Evolutionary conservation across 2,888 invertebrate genomes (phyloP).

Genomic region (Cryptocephalus primarius): DNA sequence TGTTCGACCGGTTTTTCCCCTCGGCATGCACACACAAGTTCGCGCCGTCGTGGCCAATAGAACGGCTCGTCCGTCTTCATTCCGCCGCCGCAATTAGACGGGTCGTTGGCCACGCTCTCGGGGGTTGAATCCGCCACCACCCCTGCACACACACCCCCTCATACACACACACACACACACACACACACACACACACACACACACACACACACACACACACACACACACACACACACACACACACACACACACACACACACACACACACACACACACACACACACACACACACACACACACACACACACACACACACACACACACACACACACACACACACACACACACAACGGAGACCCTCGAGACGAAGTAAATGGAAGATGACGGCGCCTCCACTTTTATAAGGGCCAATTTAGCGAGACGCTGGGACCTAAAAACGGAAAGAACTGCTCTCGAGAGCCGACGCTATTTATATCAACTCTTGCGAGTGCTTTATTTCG

Average conservation of each 20-base stretch:
- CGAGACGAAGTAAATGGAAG: neutral
- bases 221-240: too few species aligned
- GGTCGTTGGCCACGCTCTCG: constrained; percentile 47
- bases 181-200: too few species aligned
- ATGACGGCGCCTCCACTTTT: constrained; percentile 1
- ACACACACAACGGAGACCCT: neutral
- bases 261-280: too few species aligned
- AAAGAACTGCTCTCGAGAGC: constrained; percentile 3
- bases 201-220: too few species aligned
- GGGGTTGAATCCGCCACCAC: too few species aligned
- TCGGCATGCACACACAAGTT: constrained; percentile 8
- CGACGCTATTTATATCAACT: too few species aligned
- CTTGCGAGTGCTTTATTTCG: too few species aligned
- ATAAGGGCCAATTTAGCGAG: constrained; percentile 8
- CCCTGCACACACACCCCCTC: too few species aligned
- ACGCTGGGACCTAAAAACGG: constrained; percentile 4
- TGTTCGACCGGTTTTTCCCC: neutral
- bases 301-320: neutral
- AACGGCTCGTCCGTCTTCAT: constrained; percentile 60
- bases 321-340: neutral
- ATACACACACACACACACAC: too few species aligned
- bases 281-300: neutral
- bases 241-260: too few species aligned
- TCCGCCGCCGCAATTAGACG: constrained; percentile 58
- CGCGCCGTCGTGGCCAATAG: constrained; percentile 46